These are phyloP conservation scores for Cheilosia vulpina DNA, from an alignment of 2,888 invertebrate species.

Conservation along the genomic window DNA sequence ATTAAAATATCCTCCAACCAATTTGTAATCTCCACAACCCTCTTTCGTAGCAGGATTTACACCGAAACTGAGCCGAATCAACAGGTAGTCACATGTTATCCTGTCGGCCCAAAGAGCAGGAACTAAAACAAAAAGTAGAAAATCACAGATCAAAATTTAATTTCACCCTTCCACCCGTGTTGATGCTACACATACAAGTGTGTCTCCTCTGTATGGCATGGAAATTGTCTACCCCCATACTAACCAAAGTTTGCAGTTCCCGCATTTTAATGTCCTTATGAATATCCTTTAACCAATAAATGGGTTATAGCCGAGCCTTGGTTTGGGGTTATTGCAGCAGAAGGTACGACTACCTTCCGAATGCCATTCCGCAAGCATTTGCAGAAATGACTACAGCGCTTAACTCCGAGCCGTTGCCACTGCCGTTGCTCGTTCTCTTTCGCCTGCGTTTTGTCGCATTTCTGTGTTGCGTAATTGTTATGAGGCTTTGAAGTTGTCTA, in stretches of 20 bases:
- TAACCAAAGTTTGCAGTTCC: slow-evolving; percentile 52
- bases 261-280: slow-evolving; percentile 72
- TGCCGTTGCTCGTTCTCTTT: background rate
- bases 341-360: slow-evolving; percentile 4
- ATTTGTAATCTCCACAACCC: slow-evolving; percentile 46
- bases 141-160: slow-evolving; percentile 71
- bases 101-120: slow-evolving; percentile 20
- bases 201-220: slow-evolving; percentile 29
- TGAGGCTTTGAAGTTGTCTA: slow-evolving; percentile 47
- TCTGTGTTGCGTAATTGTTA: slow-evolving; percentile 68
- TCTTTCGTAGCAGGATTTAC: background rate
- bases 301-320: slow-evolving; percentile 47
- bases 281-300: slow-evolving; percentile 69
- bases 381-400: slow-evolving; percentile 51
- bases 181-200: background rate
- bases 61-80: slow-evolving; percentile 13
- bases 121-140: background rate
- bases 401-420: slow-evolving; percentile 19
- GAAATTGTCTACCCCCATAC: slow-evolving; percentile 50
- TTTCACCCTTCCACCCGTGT: slow-evolving; percentile 32
- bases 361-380: slow-evolving; percentile 51
- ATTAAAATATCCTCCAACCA: slow-evolving; percentile 49
- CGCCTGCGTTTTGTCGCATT: background rate
- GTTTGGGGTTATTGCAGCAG: slow-evolving; percentile 41
- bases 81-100: slow-evolving; percentile 59